Base-by-base conservation (phyloP, 1,140 invertebrate genomes). In the Drosophila sturtevanti region DNA sequence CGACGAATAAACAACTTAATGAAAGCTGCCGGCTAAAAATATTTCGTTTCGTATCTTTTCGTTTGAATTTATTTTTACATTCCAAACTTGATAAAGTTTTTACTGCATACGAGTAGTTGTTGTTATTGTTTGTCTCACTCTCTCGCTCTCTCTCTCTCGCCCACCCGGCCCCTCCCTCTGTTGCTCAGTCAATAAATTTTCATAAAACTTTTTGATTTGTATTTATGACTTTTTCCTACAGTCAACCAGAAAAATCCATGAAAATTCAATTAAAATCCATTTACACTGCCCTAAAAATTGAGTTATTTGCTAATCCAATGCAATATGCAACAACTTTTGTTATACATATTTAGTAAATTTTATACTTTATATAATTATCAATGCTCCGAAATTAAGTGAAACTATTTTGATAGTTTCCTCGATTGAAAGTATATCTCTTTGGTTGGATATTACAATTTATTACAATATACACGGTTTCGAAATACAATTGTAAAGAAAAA, bases 121-220 rank as follows among this genome's bases (percentile, higher is more conserved):
- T 31, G 7, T 31, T 31, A n/a, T n/a, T n/a, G n/a, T n/a, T 4
- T 31, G 27, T 48, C 2, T 48, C 4, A 4, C 16, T 10, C 16
- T 6, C n/a, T 12, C 10, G 35, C 38, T 14, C n/a, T 14, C n/a
- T 41, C 38, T 41, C 16, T 16, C 4, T 16, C 16, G 3, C 41
- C 65, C 41, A 64, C n/a, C n/a, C n/a, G n/a, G 16, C 54, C 7
- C 14, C 4, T 16, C 11, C 6, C 41, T n/a, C 16, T 9, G n/a
- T 31, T 35, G n/a, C 21, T 52, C 72, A 22, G 16, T 52, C 72
- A 52, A 86, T 86, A 86, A 86, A 86, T 86, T 86, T 86, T 74
- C 82, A 86, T 86, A 89, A 79, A 87, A 87, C 76, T 87, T 87
- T 48, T 87, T 87, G 82, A 89, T 87, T 84, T 89, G 82, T 84